These are phyloP conservation scores for Oppia nitens DNA, from an alignment of 1,140 invertebrate species.

Conservation along the genomic window DNA sequence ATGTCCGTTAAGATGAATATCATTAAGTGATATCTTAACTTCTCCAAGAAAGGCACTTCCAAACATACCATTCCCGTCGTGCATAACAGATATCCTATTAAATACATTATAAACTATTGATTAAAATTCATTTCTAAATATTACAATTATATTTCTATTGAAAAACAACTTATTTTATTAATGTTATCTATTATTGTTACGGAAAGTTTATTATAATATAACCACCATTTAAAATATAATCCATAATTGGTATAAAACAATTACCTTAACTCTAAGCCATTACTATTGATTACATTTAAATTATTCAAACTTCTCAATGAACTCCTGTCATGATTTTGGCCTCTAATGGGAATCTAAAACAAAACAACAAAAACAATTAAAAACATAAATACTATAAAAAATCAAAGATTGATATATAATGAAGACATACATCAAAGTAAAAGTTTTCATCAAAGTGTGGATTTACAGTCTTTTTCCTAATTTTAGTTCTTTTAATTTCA, in stretches of 20 bases:
- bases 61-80: conserved; percentile 55
- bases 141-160: too few relatives aligned
- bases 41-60: conserved; percentile 68
- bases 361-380: conserved; percentile 10
- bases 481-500: conserved; percentile 66
- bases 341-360: conserved; percentile 24
- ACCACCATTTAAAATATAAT: too few relatives aligned
- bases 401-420: too few relatives aligned
- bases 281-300: not conserved
- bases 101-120: conserved; percentile 17
- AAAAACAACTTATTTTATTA: too few relatives aligned
- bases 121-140: conserved; percentile 23
- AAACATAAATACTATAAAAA: too few relatives aligned
- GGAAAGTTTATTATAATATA: too few relatives aligned
- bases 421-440: conserved; percentile 52
- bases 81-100: conserved; percentile 31
- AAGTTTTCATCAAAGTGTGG: conserved; percentile 76
- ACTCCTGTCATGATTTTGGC: conserved; percentile 28
- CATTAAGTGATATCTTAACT: conserved; percentile 53
- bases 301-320: conserved; percentile 11
- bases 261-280: conserved; percentile 26
- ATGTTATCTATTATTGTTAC: too few relatives aligned
- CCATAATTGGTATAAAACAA: too few relatives aligned
- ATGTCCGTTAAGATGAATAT: conserved; percentile 30
- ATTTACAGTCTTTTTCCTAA: conserved; percentile 69